A percentile compares a stretch with the other conserved stretches of the same genome.
phyloP scores from a whole-genome alignment of 2,888 invertebrate genomes.

The Macaria notata region DNA sequence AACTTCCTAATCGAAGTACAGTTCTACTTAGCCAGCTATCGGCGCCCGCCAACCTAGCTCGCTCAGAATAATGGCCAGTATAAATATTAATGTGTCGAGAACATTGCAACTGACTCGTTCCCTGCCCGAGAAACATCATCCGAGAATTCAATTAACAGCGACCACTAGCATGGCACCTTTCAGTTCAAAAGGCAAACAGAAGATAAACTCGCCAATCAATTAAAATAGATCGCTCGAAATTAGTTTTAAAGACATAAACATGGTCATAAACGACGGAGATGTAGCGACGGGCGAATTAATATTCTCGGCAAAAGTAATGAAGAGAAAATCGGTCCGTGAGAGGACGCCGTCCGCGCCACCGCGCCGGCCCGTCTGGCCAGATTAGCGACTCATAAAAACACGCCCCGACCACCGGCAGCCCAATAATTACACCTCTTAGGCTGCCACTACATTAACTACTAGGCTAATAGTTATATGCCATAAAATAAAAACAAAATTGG shows the following conservation, averaged over 20 bases:
- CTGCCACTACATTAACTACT: conserved; percentile 40
- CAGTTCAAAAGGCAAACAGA: conserved; percentile 8
- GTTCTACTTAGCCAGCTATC: conserved; percentile 29
- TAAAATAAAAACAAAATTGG: conserved; percentile 23
- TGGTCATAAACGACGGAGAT: conserved; percentile 21
- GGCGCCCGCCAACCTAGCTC: not conserved
- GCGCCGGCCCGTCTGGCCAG: conserved; percentile 45
- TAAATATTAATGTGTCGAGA: not conserved
- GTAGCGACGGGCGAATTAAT: conserved; percentile 12
- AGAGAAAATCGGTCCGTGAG: conserved; percentile 33
- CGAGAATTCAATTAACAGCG: conserved; percentile 1
- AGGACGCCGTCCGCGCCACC: conserved; percentile 34
- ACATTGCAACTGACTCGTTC: no score
- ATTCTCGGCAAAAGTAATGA: conserved; percentile 28
- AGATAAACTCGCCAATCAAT: conserved; percentile 7
- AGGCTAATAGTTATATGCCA: conserved; percentile 36
- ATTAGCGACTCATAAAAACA: conserved; percentile 43
- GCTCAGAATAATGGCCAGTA: conserved; percentile 18
- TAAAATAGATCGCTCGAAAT: conserved; percentile 9
- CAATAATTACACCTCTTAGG: conserved; percentile 47
- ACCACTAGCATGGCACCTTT: conserved; percentile 6
- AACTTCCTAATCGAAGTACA: conserved; percentile 27
- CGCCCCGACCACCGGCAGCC: conserved; percentile 44
- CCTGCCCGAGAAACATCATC: conserved; percentile 15
- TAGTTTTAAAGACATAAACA: conserved; percentile 6